Base-by-base conservation (phyloP, 2,888 invertebrate species). In the Allacma fusca region DNA sequence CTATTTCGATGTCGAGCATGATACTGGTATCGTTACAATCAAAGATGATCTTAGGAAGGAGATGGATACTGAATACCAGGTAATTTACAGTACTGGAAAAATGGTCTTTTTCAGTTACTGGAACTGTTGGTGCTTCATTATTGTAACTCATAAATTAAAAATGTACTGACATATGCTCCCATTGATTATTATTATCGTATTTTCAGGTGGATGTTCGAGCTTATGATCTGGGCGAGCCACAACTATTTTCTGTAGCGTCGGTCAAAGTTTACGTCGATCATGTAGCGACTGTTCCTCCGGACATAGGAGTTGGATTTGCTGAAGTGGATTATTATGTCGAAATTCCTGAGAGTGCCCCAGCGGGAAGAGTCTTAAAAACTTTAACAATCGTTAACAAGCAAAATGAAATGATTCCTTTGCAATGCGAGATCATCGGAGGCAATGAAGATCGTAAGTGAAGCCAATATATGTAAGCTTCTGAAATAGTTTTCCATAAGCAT, bases 1-100 rank as follows among this genome's bases (percentile, higher is more conserved):
- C 84, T 96, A 94, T 86, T 97, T 97, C 88, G 92, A 93, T 83
- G 92, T 97, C 9, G 94, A 96, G 86, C 91, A 93, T 0, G 94
- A 94, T 79, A 92, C 92, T 0, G 97, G 96, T 0, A 91, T 91
- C 0, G 88, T 97, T 23, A 89, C 92, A 75, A 92, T 96, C 0
- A 90, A 94, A 34, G 95, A 95, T 85, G 94, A 95, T 86, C 86
- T 96, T 73, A 90, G 93, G 77, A 95, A 95, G 86, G 94, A 95
- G 86, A 91, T 92, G 13, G 93, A 94, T 85, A 93, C 93, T 59
- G 95, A 96, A 88, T 95, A 94, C 87, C 93, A 94, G 86, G 93
- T 93, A 87, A 44, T 29, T 34, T 70, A 71, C 43, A 19, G 9
- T 43, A 43, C n/a, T n/a, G n/a, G n/a, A n/a, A n/a, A n/a, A n/a